These are phyloP conservation scores for Tamias sibiricus DNA, from an alignment of 2,113 vertebrate species.

Conservation along the genomic window DNA sequence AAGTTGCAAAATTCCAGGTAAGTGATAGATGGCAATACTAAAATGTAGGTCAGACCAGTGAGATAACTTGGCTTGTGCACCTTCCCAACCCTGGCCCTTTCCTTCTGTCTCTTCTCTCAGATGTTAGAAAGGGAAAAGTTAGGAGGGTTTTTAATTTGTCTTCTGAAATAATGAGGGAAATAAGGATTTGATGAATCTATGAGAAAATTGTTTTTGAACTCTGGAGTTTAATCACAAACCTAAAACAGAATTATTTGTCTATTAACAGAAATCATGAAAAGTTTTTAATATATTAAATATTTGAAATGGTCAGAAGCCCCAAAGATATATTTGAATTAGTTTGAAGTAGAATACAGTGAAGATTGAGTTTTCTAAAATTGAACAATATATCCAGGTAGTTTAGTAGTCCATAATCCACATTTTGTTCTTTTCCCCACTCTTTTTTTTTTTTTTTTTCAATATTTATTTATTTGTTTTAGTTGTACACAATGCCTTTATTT, in stretches of 20 bases:
- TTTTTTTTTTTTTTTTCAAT: slow-evolving; percentile 10
- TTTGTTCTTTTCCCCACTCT: not conserved
- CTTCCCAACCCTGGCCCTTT: not conserved
- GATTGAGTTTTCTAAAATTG: not conserved
- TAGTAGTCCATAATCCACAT: not conserved
- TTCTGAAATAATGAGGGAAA: not conserved
- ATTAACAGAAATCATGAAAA: slow-evolving; percentile 29
- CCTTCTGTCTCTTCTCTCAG: not conserved
- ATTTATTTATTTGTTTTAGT: no score
- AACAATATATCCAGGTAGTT: not conserved
- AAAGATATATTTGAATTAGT: slow-evolving; percentile 22
- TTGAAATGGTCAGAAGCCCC: slow-evolving; percentile 47
- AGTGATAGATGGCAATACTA: not conserved
- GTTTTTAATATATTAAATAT: not conserved
- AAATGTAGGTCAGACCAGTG: not conserved
- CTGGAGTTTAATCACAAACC: not conserved
- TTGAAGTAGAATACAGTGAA: slow-evolving; percentile 42
- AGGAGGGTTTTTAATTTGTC: not conserved
- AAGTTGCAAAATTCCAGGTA: slow-evolving; percentile 3
- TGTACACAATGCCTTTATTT: no score
- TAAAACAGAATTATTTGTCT: slow-evolving; percentile 49
- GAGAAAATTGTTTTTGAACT: slow-evolving; percentile 33
- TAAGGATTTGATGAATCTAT: not conserved
- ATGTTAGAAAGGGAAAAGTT: not conserved
- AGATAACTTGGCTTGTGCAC: not conserved